A percentile compares a stretch with the other conserved stretches of the same genome.
Evolutionary conservation across 2,888 invertebrate species (phyloP).

Genomic region (Epirrhoe tristata): DNA sequence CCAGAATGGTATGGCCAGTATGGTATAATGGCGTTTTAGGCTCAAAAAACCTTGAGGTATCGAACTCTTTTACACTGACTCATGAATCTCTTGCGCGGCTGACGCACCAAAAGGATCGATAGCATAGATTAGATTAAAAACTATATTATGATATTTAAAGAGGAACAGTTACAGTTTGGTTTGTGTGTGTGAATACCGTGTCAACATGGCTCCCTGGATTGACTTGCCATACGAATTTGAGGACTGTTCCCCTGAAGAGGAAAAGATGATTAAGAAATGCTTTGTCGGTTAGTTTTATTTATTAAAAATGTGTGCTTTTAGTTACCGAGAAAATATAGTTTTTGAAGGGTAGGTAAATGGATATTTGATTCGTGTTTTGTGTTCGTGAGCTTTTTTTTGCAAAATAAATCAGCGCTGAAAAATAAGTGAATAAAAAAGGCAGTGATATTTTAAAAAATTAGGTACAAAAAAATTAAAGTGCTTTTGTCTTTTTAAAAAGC

Average conservation of each 20-base stretch:
- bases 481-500: too few species aligned
- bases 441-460: too few species aligned
- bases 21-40: not conserved
- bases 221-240: constrained; percentile 71
- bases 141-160: constrained; percentile 27
- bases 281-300: constrained; percentile 63
- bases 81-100: constrained; percentile 19
- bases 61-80: constrained; percentile 16
- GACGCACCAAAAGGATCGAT: constrained; percentile 57
- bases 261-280: constrained; percentile 73
- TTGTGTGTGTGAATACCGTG: constrained; percentile 32
- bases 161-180: constrained; percentile 46
- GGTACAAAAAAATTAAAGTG: too few species aligned
- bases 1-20: too few species aligned
- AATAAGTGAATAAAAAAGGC: too few species aligned
- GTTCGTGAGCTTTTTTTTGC: not conserved
- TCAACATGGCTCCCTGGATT: constrained; percentile 67
- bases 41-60: not conserved
- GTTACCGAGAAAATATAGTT: not conserved
- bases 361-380: not conserved
- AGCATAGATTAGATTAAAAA: constrained; percentile 58
- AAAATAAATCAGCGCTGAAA: not conserved
- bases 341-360: not conserved
- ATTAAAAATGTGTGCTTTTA: constrained; percentile 37
- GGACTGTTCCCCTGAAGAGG: constrained; percentile 68